phyloP scores from a whole-genome alignment of 1,140 invertebrate species.

The Pachypsylla venusta region DNA sequence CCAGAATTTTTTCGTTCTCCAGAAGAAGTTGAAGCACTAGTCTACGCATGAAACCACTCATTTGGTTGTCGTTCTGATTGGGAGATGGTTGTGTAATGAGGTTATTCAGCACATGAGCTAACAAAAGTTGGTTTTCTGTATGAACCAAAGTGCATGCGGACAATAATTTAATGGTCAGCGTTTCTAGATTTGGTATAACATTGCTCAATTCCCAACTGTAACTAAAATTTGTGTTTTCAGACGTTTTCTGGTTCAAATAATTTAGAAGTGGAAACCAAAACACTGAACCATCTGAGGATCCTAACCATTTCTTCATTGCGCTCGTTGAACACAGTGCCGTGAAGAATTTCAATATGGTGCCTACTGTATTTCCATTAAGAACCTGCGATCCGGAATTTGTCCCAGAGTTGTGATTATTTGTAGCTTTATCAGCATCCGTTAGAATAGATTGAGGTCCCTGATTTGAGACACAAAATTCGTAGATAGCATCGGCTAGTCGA shows the following conservation, averaged over 20 bases:
- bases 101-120: slow-evolving; percentile 60
- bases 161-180: slow-evolving; percentile 56
- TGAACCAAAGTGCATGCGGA: slow-evolving; percentile 70
- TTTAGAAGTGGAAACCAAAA: slow-evolving; percentile 71
- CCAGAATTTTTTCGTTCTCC: slow-evolving; percentile 66
- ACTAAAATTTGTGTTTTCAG: slow-evolving; percentile 13
- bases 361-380: slow-evolving; percentile 33
- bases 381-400: too few species aligned
- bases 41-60: slow-evolving; percentile 74
- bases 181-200: slow-evolving; percentile 45
- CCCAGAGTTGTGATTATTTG: slow-evolving; percentile 1
- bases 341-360: slow-evolving; percentile 62
- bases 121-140: slow-evolving; percentile 61
- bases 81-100: slow-evolving; percentile 50
- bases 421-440: slow-evolving; percentile 21
- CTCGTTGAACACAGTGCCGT: slow-evolving; percentile 61
- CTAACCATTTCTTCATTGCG: slow-evolving; percentile 72
- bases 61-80: slow-evolving; percentile 40
- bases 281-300: slow-evolving; percentile 51
- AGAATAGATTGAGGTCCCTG: slow-evolving; percentile 7
- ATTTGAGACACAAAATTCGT: slow-evolving; percentile 17
- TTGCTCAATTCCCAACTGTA: slow-evolving; percentile 31
- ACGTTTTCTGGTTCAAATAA: slow-evolving; percentile 34
- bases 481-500: slow-evolving; percentile 41
- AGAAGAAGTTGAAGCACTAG: slow-evolving; percentile 69